Conservation (phyloP, 2,797 vertebrate species). For the Microcaecilia unicolor region DNA sequence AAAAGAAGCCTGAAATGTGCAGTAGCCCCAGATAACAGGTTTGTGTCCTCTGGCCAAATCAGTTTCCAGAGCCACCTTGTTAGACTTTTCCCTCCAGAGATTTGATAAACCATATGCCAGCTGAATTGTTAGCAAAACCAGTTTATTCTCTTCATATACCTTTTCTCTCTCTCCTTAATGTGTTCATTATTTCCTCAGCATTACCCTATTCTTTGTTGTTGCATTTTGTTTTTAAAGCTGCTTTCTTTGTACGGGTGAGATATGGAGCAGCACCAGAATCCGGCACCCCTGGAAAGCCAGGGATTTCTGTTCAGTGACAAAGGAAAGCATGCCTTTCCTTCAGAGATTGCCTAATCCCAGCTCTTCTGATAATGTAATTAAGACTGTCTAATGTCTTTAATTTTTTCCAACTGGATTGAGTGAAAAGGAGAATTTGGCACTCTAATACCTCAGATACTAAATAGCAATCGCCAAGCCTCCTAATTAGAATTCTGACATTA, state of each 20-base stretch:
- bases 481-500: conserved; percentile 99
- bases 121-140: conserved; percentile 64
- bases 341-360: conserved; percentile 98
- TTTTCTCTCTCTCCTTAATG: conserved; percentile 73
- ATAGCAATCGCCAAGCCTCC: conserved; percentile 84
- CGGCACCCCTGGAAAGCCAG: conserved; percentile 78
- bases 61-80: conserved; percentile 43
- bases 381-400: conserved; percentile 97
- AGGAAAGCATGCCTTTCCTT: conserved; percentile 96
- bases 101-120: conserved; percentile 54
- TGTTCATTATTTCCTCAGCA: conserved; percentile 85
- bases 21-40: conserved; percentile 60
- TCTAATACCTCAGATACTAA: conserved; percentile 82
- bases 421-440: conserved; percentile 78
- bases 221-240: conserved; percentile 69
- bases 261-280: conserved; percentile 83
- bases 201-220: conserved; percentile 80
- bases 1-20: conserved; percentile 43
- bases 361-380: conserved; percentile 99
- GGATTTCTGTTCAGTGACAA: conserved; percentile 90
- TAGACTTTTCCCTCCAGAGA: conserved; percentile 48
- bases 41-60: conserved; percentile 40
- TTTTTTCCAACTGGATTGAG: conserved; percentile 83
- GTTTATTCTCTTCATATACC: conserved; percentile 73
- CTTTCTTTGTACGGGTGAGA: conserved; percentile 88